A percentile compares a stretch with the other conserved stretches of the same genome.
Evolutionary conservation across 1,140 invertebrate species (phyloP).

Genomic region (Drosophila nikananu): DNA sequence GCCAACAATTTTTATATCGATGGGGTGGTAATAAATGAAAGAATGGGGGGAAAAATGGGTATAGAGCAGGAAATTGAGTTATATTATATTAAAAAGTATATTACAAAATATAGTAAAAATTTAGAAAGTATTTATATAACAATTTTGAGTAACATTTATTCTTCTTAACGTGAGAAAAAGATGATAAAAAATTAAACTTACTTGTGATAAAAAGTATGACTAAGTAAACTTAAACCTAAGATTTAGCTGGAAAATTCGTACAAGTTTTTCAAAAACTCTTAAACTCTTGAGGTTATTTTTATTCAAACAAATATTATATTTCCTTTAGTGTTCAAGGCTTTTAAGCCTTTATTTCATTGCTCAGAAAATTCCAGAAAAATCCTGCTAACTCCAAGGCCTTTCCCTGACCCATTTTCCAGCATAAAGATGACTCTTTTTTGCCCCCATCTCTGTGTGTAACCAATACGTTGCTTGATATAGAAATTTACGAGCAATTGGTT

Average conservation of each 20-base stretch:
- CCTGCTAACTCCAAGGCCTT: not conserved
- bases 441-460: not conserved
- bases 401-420: not conserved
- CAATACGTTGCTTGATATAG: slow-evolving; percentile 1
- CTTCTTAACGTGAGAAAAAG: fast-evolving
- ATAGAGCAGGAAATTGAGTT: not conserved
- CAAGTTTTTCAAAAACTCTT: no score
- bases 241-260: no score
- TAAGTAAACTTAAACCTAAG: no score
- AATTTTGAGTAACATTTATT: not conserved
- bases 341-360: not conserved
- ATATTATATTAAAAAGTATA: not conserved
- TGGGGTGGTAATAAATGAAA: not conserved
- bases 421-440: not conserved
- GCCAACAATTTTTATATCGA: not conserved
- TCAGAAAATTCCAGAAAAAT: not conserved
- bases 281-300: no score
- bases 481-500: slow-evolving; percentile 39
- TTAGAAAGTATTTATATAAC: not conserved
- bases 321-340: not conserved
- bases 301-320: no score
- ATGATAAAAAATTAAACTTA: not conserved
- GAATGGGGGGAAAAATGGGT: not conserved
- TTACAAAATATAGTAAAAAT: no score
- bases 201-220: no score